Percentiles rank a stretch among this genome's conserved stretches.
Evolutionary conservation across 1,140 invertebrate species (phyloP).

Genomic region (Papilio polytes): DNA sequence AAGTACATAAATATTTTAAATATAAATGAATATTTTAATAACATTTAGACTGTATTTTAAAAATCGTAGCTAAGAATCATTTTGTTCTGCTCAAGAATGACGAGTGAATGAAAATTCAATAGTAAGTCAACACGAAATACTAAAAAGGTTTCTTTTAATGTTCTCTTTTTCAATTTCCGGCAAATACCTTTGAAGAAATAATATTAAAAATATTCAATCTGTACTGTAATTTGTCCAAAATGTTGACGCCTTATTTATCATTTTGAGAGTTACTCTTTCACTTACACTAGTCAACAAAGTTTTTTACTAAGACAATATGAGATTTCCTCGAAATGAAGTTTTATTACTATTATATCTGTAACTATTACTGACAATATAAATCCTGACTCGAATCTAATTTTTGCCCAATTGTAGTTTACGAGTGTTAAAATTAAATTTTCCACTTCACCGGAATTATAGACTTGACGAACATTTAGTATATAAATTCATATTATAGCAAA

Average conservation of each 20-base stretch:
- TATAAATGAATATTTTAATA: too few relatives aligned
- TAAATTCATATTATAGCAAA: background rate
- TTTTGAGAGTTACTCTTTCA: too few relatives aligned
- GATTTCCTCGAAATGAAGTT: too few relatives aligned
- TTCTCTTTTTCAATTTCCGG: slow-evolving; percentile 16
- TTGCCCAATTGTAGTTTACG: too few relatives aligned
- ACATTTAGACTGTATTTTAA: background rate
- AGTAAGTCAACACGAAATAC: background rate
- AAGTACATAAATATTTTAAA: too few relatives aligned
- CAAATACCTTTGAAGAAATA: slow-evolving; percentile 8
- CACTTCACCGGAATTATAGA: too few relatives aligned
- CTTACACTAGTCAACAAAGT: too few relatives aligned
- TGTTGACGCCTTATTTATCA: background rate
- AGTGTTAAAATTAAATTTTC: too few relatives aligned
- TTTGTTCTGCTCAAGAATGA: background rate
- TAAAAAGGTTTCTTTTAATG: background rate
- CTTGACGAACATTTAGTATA: background rate
- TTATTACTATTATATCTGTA: too few relatives aligned
- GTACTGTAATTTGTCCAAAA: background rate
- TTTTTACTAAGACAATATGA: too few relatives aligned
- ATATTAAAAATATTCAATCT: background rate
- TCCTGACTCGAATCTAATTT: background rate
- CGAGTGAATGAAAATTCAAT: background rate
- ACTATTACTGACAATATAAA: background rate
- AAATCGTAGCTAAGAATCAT: too few relatives aligned